These are phyloP conservation scores for Rhincodon typus DNA, from an alignment of 2,797 vertebrate species.

Conservation along the genomic window DNA sequence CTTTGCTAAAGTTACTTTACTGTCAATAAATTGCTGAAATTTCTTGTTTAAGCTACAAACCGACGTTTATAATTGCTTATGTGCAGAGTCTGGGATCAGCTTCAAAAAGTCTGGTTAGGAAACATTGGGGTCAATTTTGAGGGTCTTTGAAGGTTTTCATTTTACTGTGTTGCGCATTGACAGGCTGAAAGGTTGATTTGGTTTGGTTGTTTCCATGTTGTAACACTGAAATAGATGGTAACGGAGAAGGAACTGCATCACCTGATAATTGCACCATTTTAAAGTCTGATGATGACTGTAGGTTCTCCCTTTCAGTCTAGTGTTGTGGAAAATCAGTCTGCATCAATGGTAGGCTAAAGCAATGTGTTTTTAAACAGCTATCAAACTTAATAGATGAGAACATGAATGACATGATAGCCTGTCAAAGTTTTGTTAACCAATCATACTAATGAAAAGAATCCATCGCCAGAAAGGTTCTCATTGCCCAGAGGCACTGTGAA, in stretches of 20 bases:
- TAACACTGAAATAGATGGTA: not conserved
- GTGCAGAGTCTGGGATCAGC: too few relatives aligned
- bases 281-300: not conserved
- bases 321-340: not conserved
- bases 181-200: too few relatives aligned
- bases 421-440: not conserved
- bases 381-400: not conserved
- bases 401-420: not conserved
- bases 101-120: too few relatives aligned
- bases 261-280: not conserved
- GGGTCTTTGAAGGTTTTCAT: too few relatives aligned
- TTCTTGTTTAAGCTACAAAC: too few relatives aligned
- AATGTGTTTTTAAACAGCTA: not conserved
- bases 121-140: too few relatives aligned
- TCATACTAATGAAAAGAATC: not conserved
- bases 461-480: not conserved
- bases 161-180: too few relatives aligned
- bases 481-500: not conserved
- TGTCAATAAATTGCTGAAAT: too few relatives aligned
- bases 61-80: too few relatives aligned
- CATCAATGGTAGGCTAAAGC: not conserved
- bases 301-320: too few relatives aligned
- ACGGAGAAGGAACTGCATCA: conserved; percentile 6
- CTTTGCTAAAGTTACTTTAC: too few relatives aligned
- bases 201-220: too few relatives aligned